Percentiles rank a stretch among this genome's conserved stretches.
These are phyloP conservation scores for Aptenodytes forsteri DNA, from an alignment of 2,113 vertebrate genomes.

Conservation along the genomic window DNA sequence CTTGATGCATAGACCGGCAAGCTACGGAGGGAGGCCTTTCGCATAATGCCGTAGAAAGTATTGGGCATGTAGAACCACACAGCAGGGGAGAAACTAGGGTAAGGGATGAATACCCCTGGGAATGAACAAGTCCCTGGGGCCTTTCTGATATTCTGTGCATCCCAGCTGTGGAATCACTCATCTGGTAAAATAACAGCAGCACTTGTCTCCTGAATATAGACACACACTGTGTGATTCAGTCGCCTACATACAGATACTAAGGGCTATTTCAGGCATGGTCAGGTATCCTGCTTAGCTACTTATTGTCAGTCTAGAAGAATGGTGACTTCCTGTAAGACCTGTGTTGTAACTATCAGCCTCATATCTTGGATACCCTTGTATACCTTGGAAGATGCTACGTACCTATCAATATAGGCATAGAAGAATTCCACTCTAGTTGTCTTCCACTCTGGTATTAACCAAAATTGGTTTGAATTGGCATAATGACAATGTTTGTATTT, in stretches of 20 bases:
- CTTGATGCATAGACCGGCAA: not conserved
- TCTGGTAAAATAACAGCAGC: not conserved
- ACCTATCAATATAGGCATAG: not conserved
- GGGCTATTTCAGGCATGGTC: not conserved
- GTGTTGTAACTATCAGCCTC: not conserved
- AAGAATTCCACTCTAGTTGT: not conserved
- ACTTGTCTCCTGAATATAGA: not conserved
- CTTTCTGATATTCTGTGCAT: not conserved
- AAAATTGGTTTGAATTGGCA: not conserved
- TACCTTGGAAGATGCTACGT: not conserved
- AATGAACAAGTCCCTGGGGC: not conserved
- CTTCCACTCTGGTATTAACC: not conserved
- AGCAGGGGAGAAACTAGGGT: not conserved
- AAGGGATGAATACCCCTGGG: not conserved
- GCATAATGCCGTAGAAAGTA: not conserved
- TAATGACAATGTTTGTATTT: not conserved
- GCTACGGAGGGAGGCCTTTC: not conserved
- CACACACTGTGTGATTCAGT: not conserved
- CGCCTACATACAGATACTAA: not conserved
- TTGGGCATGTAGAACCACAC: not conserved
- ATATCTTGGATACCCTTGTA: not conserved
- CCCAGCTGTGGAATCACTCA: not conserved
- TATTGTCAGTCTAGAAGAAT: not conserved
- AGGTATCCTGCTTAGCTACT: not conserved
- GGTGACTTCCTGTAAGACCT: not conserved